A percentile compares a stretch with the other conserved stretches of the same genome.
phyloP scores from a whole-genome alignment of 2,113 vertebrate genomes.

The Lagopus leucura region DNA sequence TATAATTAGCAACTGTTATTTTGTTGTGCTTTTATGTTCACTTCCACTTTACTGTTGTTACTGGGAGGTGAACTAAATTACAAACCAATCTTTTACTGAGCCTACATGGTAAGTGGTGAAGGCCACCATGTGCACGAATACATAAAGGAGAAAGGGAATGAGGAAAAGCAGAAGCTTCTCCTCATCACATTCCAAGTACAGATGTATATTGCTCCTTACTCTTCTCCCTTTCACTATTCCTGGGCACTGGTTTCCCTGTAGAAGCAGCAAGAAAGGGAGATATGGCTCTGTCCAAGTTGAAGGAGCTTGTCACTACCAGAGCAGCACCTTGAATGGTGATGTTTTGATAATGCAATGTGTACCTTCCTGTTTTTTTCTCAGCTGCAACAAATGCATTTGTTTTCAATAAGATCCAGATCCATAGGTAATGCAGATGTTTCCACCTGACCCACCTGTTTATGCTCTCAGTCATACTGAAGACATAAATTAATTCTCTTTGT shows the following conservation, averaged over 20 bases:
- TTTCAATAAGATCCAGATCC: neutral
- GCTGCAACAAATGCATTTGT: neutral
- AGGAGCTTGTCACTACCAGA: neutral
- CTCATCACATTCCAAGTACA: neutral
- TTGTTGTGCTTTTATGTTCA: neutral
- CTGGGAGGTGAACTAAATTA: neutral
- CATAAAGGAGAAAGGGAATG: neutral
- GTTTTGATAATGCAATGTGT: neutral
- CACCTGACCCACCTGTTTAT: neutral
- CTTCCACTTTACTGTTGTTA: neutral
- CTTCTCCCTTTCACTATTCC: neutral
- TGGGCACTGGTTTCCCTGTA: neutral
- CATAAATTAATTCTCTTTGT: neutral
- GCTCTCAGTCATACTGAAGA: neutral
- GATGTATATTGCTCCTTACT: neutral
- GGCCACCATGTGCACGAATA: neutral
- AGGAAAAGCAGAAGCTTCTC: neutral
- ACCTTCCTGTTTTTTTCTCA: neutral
- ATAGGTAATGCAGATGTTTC: neutral
- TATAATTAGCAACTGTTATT: neutral
- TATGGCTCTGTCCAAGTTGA: neutral
- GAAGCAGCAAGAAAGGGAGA: neutral
- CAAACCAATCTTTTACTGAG: neutral
- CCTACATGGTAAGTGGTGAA: neutral
- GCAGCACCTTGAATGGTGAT: fast-evolving